Base-by-base conservation (phyloP, 1,140 invertebrate genomes). In the Anastrepha obliqua region DNA sequence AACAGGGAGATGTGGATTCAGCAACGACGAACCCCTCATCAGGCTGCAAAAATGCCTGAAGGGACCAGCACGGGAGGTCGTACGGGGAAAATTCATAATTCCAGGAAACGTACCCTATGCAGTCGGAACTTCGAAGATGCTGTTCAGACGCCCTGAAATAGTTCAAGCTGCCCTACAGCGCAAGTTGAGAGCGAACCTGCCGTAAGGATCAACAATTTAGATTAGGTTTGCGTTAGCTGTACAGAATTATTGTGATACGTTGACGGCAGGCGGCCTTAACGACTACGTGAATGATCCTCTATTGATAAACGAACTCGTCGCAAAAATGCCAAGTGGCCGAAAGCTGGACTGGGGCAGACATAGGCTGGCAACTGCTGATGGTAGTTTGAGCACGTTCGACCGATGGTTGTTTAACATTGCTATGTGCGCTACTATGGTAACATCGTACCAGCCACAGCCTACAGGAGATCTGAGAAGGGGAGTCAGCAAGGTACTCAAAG, bases 301-400 rank as follows among this genome's bases (percentile, higher is more conserved):
- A 59, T 29, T 87, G 55, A 29, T 81, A 11, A 78, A 87, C 7
- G 70, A 87, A 74, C 70, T 87, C 11, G 65, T 87, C 20, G 59
- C 4, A 39, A 87, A 87, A 9, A 9, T 87, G 13, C 70, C 87
- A 42, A 58, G 70, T 47, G 70, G 81, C 29, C 20, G 44, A 6
- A 87, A 87, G 78, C 74, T 81, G 11, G 60, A 81, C 20, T 87
- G 87, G 70, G 87, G 86, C n/a, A n/a, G 86, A 17, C 55, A 62
- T 17, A 47, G 86, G 29, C 58, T 74, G 39, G 55, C 58, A n/a
- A n/a, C n/a, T n/a, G n/a, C n/a, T n/a, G n/a, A n/a, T n/a, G n/a
- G n/a, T n/a, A n/a, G n/a, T n/a, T n/a, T n/a, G n/a, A n/a, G n/a
- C n/a, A n/a, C n/a, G n/a, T 87, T 87, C 20, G 64, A 87, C 20